These are phyloP conservation scores for Rhopalosiphum padi DNA, from an alignment of 1,140 invertebrate species.

Conservation along the genomic window DNA sequence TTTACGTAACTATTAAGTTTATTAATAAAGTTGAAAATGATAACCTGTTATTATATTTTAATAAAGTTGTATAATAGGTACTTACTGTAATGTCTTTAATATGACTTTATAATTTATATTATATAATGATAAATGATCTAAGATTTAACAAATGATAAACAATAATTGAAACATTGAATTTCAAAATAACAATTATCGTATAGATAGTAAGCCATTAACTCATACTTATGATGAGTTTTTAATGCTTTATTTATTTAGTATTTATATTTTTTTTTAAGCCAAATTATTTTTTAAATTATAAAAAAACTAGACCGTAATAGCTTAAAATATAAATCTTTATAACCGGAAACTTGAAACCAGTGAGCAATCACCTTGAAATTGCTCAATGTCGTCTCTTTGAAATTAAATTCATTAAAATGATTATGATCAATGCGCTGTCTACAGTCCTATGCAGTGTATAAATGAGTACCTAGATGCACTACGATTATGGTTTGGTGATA, in stretches of 20 bases:
- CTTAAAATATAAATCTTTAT: background rate
- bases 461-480: background rate
- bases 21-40: background rate
- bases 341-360: background rate
- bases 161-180: background rate
- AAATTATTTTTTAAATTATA: background rate
- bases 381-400: constrained; percentile 13
- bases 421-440: background rate
- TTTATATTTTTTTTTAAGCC: background rate
- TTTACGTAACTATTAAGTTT: background rate
- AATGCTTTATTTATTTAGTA: constrained; percentile 15
- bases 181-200: background rate
- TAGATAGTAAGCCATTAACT: background rate
- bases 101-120: constrained; percentile 19
- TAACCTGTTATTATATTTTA: constrained; percentile 22
- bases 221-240: background rate
- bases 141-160: background rate
- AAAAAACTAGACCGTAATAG: background rate
- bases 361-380: constrained; percentile 38
- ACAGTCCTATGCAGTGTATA: background rate
- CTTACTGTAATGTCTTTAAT: background rate
- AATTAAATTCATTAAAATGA: constrained; percentile 23
- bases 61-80: background rate
- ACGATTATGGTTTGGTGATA: background rate
- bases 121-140: background rate